Evolutionary conservation across 2,888 invertebrate species (phyloP).

Genomic region (Hypomecis punctinalis): DNA sequence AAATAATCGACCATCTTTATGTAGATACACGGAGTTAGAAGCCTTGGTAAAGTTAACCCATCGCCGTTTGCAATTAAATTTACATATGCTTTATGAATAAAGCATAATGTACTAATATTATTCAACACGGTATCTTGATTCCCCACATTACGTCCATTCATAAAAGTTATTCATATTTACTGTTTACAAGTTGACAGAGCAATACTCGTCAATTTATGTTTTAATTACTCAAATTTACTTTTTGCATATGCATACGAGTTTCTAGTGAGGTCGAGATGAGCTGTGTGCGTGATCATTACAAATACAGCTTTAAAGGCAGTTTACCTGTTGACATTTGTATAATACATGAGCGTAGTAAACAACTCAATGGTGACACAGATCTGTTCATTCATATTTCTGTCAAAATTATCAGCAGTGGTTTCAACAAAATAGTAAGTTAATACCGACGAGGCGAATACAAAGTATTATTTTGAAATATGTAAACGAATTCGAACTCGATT

Average conservation of each 20-base stretch:
- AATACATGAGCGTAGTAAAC: conserved; percentile 54
- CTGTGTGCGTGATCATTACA: conserved; percentile 51
- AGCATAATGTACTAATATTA: conserved; percentile 8
- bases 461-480: no score
- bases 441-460: no score
- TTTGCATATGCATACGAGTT: conserved; percentile 32
- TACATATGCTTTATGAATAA: conserved; percentile 31
- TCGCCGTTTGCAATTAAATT: conserved; percentile 38
- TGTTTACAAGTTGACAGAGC: conserved; percentile 26
- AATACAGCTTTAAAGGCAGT: conserved; percentile 50
- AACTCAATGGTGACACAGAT: conserved; percentile 48
- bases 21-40: background rate
- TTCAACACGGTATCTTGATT: conserved; percentile 16
- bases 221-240: conserved; percentile 32
- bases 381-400: conserved; percentile 46
- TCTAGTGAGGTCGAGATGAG: conserved; percentile 40
- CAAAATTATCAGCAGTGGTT: background rate
- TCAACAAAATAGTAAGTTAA: background rate
- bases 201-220: conserved; percentile 25
- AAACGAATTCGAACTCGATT: no score
- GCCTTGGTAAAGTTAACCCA: conserved; percentile 27
- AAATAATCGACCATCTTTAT: conserved; percentile 2
- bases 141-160: conserved; percentile 19
- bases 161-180: conserved; percentile 26
- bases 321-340: conserved; percentile 58